Evolutionary conservation across 2,797 vertebrate genomes (phyloP).

Genomic region (Coreius guichenoti): DNA sequence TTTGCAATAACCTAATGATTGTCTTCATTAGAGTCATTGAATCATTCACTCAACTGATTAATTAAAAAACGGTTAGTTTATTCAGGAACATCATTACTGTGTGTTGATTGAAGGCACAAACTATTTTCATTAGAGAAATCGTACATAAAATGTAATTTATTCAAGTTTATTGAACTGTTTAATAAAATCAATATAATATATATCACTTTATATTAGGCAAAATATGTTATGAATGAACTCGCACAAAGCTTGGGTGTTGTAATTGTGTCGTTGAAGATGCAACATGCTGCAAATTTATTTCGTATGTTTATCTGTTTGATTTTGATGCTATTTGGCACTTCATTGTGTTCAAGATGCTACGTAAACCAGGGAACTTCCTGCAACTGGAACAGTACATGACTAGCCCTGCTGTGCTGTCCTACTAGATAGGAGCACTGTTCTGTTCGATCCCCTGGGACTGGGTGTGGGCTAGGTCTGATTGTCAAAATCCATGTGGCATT

Average conservation of each 20-base stretch:
- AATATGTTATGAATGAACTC: not conserved
- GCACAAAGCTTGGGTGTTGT: not conserved
- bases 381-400: constrained; percentile 38
- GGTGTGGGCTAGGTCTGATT: constrained; percentile 28
- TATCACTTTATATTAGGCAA: not conserved
- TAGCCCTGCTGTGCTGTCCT: constrained; percentile 30
- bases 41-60: not conserved
- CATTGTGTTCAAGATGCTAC: constrained; percentile 77
- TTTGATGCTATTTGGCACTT: constrained; percentile 65
- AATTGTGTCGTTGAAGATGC: constrained; percentile 27
- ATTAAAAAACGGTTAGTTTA: not conserved
- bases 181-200: not conserved
- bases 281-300: constrained; percentile 47
- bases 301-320: constrained; percentile 57
- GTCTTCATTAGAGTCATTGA: not conserved
- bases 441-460: constrained; percentile 34
- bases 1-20: too few relatives aligned
- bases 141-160: not conserved
- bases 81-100: not conserved
- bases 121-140: not conserved
- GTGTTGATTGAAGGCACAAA: not conserved
- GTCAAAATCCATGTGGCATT: constrained; percentile 33
- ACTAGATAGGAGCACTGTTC: constrained; percentile 37
- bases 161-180: not conserved
- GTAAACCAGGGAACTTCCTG: constrained; percentile 75